A percentile compares a stretch with the other conserved stretches of the same genome.
phyloP scores from a whole-genome alignment of 2,888 invertebrate genomes.

The Cinara cedri region DNA sequence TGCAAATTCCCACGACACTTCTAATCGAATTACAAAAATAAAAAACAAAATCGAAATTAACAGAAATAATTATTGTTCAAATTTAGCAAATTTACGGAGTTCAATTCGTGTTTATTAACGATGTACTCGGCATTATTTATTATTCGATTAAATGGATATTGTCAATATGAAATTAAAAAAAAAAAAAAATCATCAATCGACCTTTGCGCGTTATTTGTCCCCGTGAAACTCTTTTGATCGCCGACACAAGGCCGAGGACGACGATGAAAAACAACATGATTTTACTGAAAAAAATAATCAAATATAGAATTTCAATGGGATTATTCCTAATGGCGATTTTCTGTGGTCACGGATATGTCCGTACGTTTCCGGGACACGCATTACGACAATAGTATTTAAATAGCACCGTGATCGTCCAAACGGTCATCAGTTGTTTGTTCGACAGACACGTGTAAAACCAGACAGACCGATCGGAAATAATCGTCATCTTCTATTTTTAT shows the following conservation, averaged over 20 bases:
- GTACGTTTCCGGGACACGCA: not conserved
- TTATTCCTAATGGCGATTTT: constrained; percentile 3
- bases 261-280: constrained; percentile 13
- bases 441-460: too few relatives aligned
- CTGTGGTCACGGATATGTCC: constrained; percentile 34
- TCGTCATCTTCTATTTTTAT: too few relatives aligned
- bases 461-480: too few relatives aligned
- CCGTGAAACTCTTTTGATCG: not conserved
- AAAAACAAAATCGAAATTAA: too few relatives aligned
- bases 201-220: not conserved
- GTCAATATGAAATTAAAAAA: too few relatives aligned
- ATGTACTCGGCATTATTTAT: too few relatives aligned
- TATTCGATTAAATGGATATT: too few relatives aligned
- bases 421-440: not conserved
- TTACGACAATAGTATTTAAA: constrained; percentile 14
- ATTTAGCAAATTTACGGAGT: too few relatives aligned
- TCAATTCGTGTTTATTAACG: too few relatives aligned
- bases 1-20: too few relatives aligned
- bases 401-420: not conserved
- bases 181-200: not conserved
- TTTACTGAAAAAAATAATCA: not conserved
- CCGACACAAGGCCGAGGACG: constrained; percentile 18
- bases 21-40: too few relatives aligned
- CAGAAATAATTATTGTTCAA: too few relatives aligned
- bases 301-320: constrained; percentile 15